Percentiles rank a stretch among this genome's conserved stretches.
phyloP scores from a whole-genome alignment of 2,888 invertebrate genomes.

The Cephus runcator region DNA sequence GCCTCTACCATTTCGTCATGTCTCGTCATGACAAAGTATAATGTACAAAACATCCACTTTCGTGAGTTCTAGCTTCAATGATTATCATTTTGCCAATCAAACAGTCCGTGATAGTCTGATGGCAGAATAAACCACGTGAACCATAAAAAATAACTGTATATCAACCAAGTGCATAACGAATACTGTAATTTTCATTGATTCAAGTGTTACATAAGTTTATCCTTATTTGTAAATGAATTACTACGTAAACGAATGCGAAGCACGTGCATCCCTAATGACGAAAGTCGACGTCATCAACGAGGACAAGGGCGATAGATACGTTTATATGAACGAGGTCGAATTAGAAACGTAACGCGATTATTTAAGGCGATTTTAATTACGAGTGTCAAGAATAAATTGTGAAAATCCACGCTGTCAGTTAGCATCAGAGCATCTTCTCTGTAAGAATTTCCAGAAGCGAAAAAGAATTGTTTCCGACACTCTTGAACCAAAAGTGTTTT shows the following conservation, averaged over 20 bases:
- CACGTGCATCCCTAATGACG: slow-evolving; percentile 30
- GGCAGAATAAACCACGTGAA: not conserved
- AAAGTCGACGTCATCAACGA: slow-evolving; percentile 26
- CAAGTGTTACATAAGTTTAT: not conserved
- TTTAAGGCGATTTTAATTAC: not conserved
- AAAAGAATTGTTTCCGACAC: not conserved
- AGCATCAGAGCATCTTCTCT: not conserved
- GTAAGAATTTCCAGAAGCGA: not conserved
- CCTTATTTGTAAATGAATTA: not conserved
- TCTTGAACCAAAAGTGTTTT: not conserved
- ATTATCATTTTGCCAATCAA: not conserved
- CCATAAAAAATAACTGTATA: not conserved
- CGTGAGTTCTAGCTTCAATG: not conserved
- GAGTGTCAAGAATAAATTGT: not conserved
- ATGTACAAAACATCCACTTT: not conserved
- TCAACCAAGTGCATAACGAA: not conserved
- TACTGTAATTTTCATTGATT: not conserved
- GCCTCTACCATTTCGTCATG: not conserved
- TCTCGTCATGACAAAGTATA: not conserved
- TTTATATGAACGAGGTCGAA: not conserved
- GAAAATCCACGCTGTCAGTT: not conserved
- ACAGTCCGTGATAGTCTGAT: not conserved
- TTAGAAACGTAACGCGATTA: not conserved
- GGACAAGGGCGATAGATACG: slow-evolving; percentile 36
- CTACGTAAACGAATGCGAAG: slow-evolving; percentile 24